These are phyloP conservation scores for Scaptomyza flava DNA, from an alignment of 2,888 invertebrate genomes.

Conservation along the genomic window DNA sequence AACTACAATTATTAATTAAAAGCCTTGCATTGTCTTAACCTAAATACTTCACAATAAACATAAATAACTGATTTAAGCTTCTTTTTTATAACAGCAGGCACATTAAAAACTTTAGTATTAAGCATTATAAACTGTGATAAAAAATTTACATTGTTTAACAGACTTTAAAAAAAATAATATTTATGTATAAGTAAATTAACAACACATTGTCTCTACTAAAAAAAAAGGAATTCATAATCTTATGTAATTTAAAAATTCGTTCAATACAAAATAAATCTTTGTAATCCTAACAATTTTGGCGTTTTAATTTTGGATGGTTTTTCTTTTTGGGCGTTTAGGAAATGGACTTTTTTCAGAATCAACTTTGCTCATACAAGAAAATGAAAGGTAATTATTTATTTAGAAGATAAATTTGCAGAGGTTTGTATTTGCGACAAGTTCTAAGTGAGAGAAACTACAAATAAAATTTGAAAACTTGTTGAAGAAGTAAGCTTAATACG, in stretches of 20 bases:
- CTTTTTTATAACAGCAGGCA: slow-evolving; percentile 48
- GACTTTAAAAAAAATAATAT: slow-evolving; percentile 48
- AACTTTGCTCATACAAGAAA: no score
- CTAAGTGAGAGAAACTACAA: background rate
- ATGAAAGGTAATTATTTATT: no score
- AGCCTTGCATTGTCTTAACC: slow-evolving; percentile 56
- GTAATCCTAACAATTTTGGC: slow-evolving; percentile 51
- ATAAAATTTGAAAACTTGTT: no score
- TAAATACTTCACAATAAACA: slow-evolving; percentile 1
- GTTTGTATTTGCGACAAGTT: background rate
- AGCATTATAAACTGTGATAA: slow-evolving; percentile 79
- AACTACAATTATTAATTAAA: slow-evolving; percentile 23
- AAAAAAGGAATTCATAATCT: slow-evolving; percentile 61
- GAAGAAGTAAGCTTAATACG: background rate
- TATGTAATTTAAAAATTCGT: slow-evolving; percentile 69
- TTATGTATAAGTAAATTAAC: slow-evolving; percentile 24
- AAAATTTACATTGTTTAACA: slow-evolving; percentile 76
- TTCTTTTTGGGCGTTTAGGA: background rate
- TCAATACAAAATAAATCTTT: slow-evolving; percentile 73
- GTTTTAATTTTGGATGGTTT: background rate
- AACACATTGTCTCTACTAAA: slow-evolving; percentile 58
- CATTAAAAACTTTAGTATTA: slow-evolving; percentile 50
- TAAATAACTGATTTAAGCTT: slow-evolving; percentile 33
- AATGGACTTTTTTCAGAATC: background rate
- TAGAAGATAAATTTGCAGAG: no score